phyloP scores from a whole-genome alignment of 2,888 invertebrate genomes.

The Lomographa bimaculata region DNA sequence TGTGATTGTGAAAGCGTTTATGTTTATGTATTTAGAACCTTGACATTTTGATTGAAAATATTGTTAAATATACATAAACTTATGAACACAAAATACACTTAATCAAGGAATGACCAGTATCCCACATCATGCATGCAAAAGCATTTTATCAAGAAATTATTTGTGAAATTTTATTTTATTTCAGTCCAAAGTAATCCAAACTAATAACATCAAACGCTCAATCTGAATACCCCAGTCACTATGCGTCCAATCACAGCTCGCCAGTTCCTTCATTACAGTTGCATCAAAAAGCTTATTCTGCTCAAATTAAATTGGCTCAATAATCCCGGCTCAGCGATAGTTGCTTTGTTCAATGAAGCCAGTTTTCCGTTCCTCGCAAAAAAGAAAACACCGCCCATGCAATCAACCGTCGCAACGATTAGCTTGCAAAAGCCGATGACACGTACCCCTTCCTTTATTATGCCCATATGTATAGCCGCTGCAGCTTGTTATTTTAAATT shows the following conservation, averaged over 20 bases:
- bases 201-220: conserved; percentile 6
- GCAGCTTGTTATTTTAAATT: conserved; percentile 73
- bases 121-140: too few species aligned
- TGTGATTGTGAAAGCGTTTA: too few species aligned
- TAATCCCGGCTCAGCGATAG: conserved; percentile 65
- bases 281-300: conserved; percentile 63
- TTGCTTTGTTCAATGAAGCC: conserved; percentile 70
- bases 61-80: too few species aligned
- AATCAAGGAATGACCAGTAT: too few species aligned
- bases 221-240: conserved; percentile 5
- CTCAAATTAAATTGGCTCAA: conserved; percentile 70
- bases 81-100: too few species aligned
- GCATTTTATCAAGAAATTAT: too few species aligned
- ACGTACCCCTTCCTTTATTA: conserved; percentile 63
- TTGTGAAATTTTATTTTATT: too few species aligned
- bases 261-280: conserved; percentile 53
- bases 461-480: conserved; percentile 55
- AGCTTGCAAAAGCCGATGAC: conserved; percentile 67
- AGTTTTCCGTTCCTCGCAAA: conserved; percentile 55
- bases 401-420: conserved; percentile 70
- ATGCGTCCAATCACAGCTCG: conserved; percentile 44
- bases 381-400: conserved; percentile 60
- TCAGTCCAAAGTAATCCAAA: not conserved
- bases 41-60: too few species aligned
- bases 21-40: too few species aligned